Evolutionary conservation across 2,797 vertebrate species (phyloP), one percentile per base, ranked within the genome.

Genomic region (Karalla daura): DNA sequence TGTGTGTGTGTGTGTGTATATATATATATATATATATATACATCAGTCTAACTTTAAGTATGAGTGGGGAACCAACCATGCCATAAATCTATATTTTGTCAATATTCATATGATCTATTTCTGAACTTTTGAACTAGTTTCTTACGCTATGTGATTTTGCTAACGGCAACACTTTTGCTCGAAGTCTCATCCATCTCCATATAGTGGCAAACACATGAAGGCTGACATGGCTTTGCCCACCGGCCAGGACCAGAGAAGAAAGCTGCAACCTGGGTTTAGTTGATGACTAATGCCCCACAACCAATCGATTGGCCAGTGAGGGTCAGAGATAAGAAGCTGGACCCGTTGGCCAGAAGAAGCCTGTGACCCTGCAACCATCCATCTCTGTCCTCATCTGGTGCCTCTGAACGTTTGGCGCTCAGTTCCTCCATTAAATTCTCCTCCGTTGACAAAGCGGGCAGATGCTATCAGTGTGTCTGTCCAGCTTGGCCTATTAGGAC

Each of bases 221-320:
- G 59, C 70, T 63, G 81, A 81, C 72, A 81, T 81, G 55, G 24
- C 32, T 35, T 55, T 61, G 76, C 71, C 75, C 15, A 27, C 33
- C 49, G 83, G 70, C 68, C 46, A 50, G 10, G 21, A 53, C 8
- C 37, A 11, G 23, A 78, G 71, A 80, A 81, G 56, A 88, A 88
- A 86, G 80, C 65, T 13, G 54, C 61, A 75, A 88, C 80, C 83
- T 83, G 52, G 63, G 64, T 80, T 78, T 77, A 56, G 63, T 50
- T 76, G 80, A 84, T 94, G 95, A 96, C 91, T 94, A 95, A 96
- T 95, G 94, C 92, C 86, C 95, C 96, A 95, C 84, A 95, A 92
- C 95, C 91, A 97, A 97, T 97, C 94, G 89, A 97, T 96, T 97
- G 95, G 93, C 91, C 85, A 67, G 92, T 92, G 90, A 85, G 63